A percentile compares a stretch with the other conserved stretches of the same genome.
phyloP scores from a whole-genome alignment of 2,113 vertebrate species.

The Polypterus bichir region DNA sequence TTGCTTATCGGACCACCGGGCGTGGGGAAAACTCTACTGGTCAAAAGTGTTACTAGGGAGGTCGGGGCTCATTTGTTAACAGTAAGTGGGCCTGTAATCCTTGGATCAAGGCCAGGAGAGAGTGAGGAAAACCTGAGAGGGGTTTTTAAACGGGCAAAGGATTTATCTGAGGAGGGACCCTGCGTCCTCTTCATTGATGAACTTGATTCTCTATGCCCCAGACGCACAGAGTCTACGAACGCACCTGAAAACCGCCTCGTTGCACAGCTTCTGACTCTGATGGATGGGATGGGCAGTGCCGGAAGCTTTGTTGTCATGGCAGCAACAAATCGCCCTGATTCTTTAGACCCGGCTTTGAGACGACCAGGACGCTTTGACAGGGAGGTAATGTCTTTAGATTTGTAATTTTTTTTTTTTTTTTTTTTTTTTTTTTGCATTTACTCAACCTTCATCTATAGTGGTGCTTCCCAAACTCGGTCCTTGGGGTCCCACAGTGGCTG shows the following conservation, averaged over 20 bases:
- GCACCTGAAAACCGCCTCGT: constrained; percentile 72
- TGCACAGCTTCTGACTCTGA: constrained; percentile 78
- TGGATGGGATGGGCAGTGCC: constrained; percentile 59
- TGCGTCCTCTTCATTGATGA: constrained; percentile 84
- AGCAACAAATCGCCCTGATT: constrained; percentile 72
- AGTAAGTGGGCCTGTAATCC: constrained; percentile 62
- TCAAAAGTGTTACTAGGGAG: constrained; percentile 57
- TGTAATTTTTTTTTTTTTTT: neutral
- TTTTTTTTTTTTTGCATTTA: neutral
- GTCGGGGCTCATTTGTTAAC: constrained; percentile 61
- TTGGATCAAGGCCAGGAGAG: constrained; percentile 80
- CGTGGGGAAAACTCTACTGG: constrained; percentile 76
- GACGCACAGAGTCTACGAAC: constrained; percentile 38
- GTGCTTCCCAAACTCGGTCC: too few relatives aligned
- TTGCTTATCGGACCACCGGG: constrained; percentile 78
- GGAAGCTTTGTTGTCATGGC: constrained; percentile 62
- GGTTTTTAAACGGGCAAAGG: constrained; percentile 56
- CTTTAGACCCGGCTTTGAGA: constrained; percentile 75
- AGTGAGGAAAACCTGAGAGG: constrained; percentile 71
- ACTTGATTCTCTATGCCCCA: constrained; percentile 78
- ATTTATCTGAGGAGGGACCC: constrained; percentile 52
- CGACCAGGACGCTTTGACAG: constrained; percentile 83
- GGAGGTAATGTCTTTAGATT: constrained; percentile 52
- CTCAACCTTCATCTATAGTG: too few relatives aligned
- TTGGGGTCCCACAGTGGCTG: too few relatives aligned